These are phyloP conservation scores for Apotomis turbidana DNA, from an alignment of 2,888 invertebrate species.

Conservation along the genomic window DNA sequence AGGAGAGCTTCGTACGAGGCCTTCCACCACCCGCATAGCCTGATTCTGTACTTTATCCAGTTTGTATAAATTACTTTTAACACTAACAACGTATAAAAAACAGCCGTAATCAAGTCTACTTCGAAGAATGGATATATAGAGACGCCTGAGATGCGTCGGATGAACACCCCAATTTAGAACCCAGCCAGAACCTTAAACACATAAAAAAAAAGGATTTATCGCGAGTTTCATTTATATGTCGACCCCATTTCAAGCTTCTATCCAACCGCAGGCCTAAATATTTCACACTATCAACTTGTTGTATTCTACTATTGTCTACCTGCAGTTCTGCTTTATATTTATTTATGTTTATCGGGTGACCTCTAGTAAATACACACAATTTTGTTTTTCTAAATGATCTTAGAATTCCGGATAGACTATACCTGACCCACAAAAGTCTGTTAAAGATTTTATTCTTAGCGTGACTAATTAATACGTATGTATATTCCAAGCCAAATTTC, in stretches of 20 bases:
- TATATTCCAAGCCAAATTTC: too few species aligned
- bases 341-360: too few species aligned
- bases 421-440: too few species aligned
- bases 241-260: not conserved
- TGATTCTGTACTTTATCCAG: constrained; percentile 46
- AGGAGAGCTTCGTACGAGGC: constrained; percentile 44
- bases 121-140: constrained; percentile 44
- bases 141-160: too few species aligned
- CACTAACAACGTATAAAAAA: constrained; percentile 41
- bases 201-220: not conserved
- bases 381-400: too few species aligned
- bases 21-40: constrained; percentile 43
- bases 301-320: not conserved
- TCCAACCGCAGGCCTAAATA: not conserved
- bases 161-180: too few species aligned
- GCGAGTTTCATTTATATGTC: constrained; percentile 4
- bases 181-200: too few species aligned
- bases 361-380: too few species aligned
- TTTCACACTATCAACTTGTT: not conserved
- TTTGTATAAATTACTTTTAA: constrained; percentile 41
- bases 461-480: too few species aligned
- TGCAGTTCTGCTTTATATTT: too few species aligned
- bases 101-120: constrained; percentile 48
- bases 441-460: too few species aligned
- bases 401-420: too few species aligned